phyloP scores from a whole-genome alignment of 2,113 vertebrate species.

The Aviceda subcristata region DNA sequence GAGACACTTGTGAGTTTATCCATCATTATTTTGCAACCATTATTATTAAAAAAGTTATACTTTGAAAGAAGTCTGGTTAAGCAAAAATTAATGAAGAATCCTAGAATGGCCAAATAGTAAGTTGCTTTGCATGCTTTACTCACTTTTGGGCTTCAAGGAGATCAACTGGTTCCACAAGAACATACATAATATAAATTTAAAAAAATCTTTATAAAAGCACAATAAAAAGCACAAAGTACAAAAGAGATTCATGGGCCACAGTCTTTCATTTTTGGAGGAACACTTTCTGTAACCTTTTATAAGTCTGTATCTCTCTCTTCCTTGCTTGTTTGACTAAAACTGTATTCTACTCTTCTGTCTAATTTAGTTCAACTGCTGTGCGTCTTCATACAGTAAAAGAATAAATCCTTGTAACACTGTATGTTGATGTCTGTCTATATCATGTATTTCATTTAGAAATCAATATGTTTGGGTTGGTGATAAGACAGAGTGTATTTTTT shows the following conservation, averaged over 20 bases:
- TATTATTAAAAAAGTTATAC: neutral
- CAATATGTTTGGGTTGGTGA: neutral
- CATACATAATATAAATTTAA: conserved; percentile 27
- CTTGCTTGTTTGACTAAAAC: neutral
- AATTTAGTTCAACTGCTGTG: neutral
- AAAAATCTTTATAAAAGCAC: neutral
- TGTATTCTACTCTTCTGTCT: neutral
- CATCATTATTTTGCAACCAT: neutral
- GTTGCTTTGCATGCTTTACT: conserved; percentile 27
- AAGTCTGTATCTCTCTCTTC: neutral
- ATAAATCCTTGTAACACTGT: neutral
- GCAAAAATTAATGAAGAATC: conserved; percentile 49
- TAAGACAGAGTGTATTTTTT: neutral
- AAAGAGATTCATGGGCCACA: neutral
- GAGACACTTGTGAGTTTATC: neutral
- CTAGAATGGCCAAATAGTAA: neutral
- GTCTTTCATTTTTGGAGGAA: neutral
- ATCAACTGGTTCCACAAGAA: neutral
- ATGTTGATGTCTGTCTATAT: neutral
- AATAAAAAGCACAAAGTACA: neutral
- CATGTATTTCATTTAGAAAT: neutral
- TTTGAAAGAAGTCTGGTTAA: conserved; percentile 22
- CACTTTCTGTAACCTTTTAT: neutral
- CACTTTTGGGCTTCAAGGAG: conserved; percentile 11
- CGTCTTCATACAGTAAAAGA: neutral